These are phyloP conservation scores for Chaetodon auriga DNA, from an alignment of 2,113 vertebrate genomes.

Conservation along the genomic window DNA sequence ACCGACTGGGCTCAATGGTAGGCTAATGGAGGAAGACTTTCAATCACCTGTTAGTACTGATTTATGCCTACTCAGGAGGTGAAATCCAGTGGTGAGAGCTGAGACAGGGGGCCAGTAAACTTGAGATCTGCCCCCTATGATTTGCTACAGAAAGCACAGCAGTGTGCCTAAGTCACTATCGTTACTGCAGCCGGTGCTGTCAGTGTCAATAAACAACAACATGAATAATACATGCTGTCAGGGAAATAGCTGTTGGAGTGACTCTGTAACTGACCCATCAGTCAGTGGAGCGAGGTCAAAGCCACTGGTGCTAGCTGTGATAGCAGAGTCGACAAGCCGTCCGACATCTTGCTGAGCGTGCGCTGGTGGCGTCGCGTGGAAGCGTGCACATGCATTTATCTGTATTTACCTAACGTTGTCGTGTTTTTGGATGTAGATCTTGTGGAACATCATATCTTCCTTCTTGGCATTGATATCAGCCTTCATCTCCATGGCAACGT, in stretches of 20 bases:
- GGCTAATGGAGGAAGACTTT: conserved; percentile 47
- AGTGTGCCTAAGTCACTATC: conserved; percentile 52
- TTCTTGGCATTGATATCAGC: conserved; percentile 98
- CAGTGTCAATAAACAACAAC: conserved; percentile 67
- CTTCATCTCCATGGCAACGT: conserved; percentile 99
- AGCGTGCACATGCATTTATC: not conserved
- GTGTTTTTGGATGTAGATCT: conserved; percentile 99
- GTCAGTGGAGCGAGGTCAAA: conserved; percentile 42
- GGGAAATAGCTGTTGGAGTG: conserved; percentile 60
- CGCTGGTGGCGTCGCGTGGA: not conserved
- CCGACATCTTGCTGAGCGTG: not conserved
- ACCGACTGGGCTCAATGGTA: conserved; percentile 6
- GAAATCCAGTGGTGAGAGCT: conserved; percentile 32
- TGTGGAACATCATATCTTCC: conserved; percentile 99
- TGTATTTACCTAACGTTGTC: conserved; percentile 94
- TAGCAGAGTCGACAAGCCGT: conserved; percentile 4
- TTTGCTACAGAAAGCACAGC: conserved; percentile 57
- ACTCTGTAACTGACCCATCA: conserved; percentile 60
- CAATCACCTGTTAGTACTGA: conserved; percentile 23
- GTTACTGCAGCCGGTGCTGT: conserved; percentile 47
- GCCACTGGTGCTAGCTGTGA: conserved; percentile 23
- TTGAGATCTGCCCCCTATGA: conserved; percentile 36
- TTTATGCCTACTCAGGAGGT: conserved; percentile 25
- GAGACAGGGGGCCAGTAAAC: conserved; percentile 38
- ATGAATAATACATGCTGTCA: conserved; percentile 71